Base-by-base conservation (phyloP, 2,888 invertebrate species). In the Onchidella celtica region DNA sequence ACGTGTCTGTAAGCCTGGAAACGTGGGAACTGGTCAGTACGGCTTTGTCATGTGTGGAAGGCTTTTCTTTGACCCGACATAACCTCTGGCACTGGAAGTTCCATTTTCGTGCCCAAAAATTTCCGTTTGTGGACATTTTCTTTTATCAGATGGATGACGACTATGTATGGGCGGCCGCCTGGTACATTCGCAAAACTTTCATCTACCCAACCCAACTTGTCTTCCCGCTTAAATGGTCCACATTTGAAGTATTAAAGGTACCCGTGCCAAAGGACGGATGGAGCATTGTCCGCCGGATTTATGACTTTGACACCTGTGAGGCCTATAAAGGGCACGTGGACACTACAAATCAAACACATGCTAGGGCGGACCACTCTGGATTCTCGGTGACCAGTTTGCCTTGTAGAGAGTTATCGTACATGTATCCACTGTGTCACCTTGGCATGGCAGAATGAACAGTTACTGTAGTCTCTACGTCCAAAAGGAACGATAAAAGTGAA, bases 311-410 rank as follows among this genome's bases (percentile, higher is more conserved):
- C 11, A n/a, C 0, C 0, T 72, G 79, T 21, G 38, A 63, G 47
- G 69, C 65, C 11, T 76, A 47, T 36, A 21, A 17, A 14, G 47
- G 66, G 99, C 88, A 95, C 97, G 86, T 98, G 98, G 0, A 98
- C 99, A 97, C 97, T 98, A 93, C 98, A 99, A 93, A 97, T 98
- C 63, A 27, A 11, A 72, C 36, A 2, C 40, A 65, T 29, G 17
- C 38, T 1, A 17, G 32, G n/a, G 34, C 32, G 21, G 47, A 59
- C 9, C 63, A 40, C 11, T 27, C 24, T 24, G 72, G 55, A 24
- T 72, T n/a, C 34, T 34, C 63, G 0, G 38, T 65, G 29, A 24
- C 4, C 1, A 27, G 40, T 32, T 32, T 72, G 4, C 32, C 61
- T 17, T 79, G 79, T n/a, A 9, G 6, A 11, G 61, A 70, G 3